Evolutionary conservation across 2,113 vertebrate species (phyloP), one percentile per base, ranked within the genome.

Genomic region (Colossoma macropomum): DNA sequence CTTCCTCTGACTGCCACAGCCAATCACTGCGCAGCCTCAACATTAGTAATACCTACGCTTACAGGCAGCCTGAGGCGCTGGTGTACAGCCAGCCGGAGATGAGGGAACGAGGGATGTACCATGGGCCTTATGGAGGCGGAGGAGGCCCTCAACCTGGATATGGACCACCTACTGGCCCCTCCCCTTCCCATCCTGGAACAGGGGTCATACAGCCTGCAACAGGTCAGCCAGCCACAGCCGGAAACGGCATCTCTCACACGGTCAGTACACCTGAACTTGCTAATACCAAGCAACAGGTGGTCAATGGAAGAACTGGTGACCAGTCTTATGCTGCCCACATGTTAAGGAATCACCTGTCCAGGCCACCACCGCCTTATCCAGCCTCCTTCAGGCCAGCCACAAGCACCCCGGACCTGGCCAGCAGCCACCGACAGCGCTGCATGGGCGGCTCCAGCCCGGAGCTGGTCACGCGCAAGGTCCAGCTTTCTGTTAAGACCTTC

Each of bases 11-110:
- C 72, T 95, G 94, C 87, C 97, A 99, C 85, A 99, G 97, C 90
- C 97, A 98, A 72, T 98, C 97, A 1, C 88, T 99, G 89, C 94
- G 97, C 32, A 99, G 97, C 89, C 96, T 99, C 73, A 99, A 97
- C 84, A 97, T 98, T 84, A 96, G 96, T 79, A 97, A 96, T 72
- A 94, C 97, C 0, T 96, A 96, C 0, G 97, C 95, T 63, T 99
- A 99, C 87, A 95, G 95, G 34, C 97, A 97, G 86, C 96, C 97
- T 0, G 96, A 97, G 90, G 95, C 95, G 15, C 91, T 99, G 85
- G 97, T 98, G 72, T 98, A 98, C 84, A 99, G 98, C 89, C 97
- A 99, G 80, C 97, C 98, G 0, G 98, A 99, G 91, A 98, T 99
- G 88, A 93, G 95, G 60, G 97, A 99, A 82, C 91, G 96, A 17